Evolutionary conservation across 2,888 invertebrate species (phyloP), one percentile per base, ranked within the genome.

Genomic region (Mythimna lalbum): DNA sequence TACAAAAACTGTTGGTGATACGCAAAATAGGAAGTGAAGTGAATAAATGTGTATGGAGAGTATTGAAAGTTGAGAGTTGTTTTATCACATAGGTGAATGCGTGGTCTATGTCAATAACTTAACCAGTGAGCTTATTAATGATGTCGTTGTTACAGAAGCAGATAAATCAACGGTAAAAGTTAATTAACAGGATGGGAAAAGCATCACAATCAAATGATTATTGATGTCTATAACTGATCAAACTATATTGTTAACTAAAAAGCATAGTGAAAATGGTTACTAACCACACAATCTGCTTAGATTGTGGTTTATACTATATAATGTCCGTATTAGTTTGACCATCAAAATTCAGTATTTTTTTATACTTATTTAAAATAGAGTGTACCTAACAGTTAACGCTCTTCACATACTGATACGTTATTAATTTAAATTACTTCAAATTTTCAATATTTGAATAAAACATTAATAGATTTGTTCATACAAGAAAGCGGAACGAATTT

Each of bases 11-110:
- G 4, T 19, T 10, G 27, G 31, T 47, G 66, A 67, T 80, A 77
- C 59, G 76, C 72, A 80, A 79, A 76, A 79, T 79, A 72, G 76
- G 80, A 68, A 76, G 65, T 53, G 49, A 74, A 43, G 62, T 56
- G 47, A 19, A 61, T 64, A 61, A 65, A 53, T 62, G 19, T 49
- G 33, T n/a, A 27, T 43, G 62, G 52, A 64, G 43, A 33, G 5
- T 72, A 47, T 71, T 62, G 76, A 71, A 72, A 79, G 75, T 75
- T 39, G 27, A 43, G 31, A 43, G 19, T 23, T 19, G 43, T 47
- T 67, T 56, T 55, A 23, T 76, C n/a, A 14, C 17, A 62, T 50
- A 39, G 21, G 31, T 5, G 9, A 56, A 43, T 50, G 19, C n/a
- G 12, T 39, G 31, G 47, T 49, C 0, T 50, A 61, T n/a, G 33